A percentile compares a stretch with the other conserved stretches of the same genome.
phyloP scores from a whole-genome alignment of 2,797 vertebrate species.

The Fratercula arctica region DNA sequence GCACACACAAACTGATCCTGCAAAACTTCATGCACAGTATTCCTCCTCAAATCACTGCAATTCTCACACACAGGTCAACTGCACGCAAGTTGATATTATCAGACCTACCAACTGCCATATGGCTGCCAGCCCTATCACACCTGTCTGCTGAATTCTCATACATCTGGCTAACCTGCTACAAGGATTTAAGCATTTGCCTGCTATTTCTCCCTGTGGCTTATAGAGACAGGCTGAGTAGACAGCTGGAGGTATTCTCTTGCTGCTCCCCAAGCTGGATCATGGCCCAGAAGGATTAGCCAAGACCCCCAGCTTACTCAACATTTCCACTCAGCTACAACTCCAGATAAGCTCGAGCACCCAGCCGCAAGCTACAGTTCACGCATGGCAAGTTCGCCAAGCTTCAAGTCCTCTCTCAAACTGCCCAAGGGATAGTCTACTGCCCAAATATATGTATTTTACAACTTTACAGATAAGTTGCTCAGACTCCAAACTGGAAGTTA shows the following conservation, averaged over 20 bases:
- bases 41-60: not conserved
- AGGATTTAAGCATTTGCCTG: not conserved
- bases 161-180: not conserved
- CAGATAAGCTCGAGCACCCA: not conserved
- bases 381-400: not conserved
- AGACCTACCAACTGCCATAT: not conserved
- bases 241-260: not conserved
- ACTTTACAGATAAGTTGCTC: not conserved
- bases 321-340: not conserved
- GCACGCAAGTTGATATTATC: not conserved
- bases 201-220: not conserved
- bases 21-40: rapidly evolving
- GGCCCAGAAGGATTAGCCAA: not conserved
- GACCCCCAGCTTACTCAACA: not conserved
- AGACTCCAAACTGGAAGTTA: not conserved
- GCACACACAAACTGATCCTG: too few species aligned
- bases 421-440: not conserved
- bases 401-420: not conserved
- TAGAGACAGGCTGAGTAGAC: not conserved
- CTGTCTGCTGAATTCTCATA: not conserved
- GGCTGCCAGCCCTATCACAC: not conserved
- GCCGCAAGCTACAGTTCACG: not conserved
- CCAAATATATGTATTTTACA: not conserved
- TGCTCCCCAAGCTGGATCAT: not conserved
- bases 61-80: not conserved